Conservation (phyloP, 2,888 invertebrate genomes). For the Empis stercorea region DNA sequence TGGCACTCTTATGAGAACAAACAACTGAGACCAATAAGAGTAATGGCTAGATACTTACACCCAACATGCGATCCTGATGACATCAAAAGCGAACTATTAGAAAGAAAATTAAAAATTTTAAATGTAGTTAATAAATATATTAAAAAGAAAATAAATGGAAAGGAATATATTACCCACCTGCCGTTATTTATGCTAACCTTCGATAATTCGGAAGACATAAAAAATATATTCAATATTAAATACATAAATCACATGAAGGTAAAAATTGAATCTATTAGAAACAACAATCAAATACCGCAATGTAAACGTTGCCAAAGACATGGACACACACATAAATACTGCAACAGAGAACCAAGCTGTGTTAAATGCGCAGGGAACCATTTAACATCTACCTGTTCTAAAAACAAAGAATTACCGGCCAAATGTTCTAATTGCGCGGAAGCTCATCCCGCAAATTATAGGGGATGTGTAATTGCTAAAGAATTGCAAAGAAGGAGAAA, state of each 20-base stretch:
- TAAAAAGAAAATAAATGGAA: not conserved
- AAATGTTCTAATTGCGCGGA: constrained; percentile 1
- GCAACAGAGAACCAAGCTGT: too few species aligned
- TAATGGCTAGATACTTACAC: not conserved
- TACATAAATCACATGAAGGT: too few species aligned
- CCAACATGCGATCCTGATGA: not conserved
- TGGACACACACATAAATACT: too few species aligned
- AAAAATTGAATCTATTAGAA: too few species aligned
- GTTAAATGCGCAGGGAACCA: too few species aligned
- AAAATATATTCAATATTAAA: too few species aligned
- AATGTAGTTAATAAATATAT: not conserved
- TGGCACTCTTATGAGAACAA: not conserved
- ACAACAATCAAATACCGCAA: too few species aligned
- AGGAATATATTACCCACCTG: not conserved
- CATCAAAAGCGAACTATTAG: not conserved
- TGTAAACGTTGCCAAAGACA: too few species aligned
- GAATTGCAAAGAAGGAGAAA: constrained; percentile 3
- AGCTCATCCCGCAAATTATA: constrained; percentile 2
- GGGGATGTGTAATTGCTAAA: constrained; percentile 2
- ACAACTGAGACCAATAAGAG: not conserved
- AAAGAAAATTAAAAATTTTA: not conserved
- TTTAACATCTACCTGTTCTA: too few species aligned
- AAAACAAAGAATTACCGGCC: not conserved
- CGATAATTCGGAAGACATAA: too few species aligned
- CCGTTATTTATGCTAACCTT: not conserved